A percentile compares a stretch with the other conserved stretches of the same genome.
phyloP scores from a whole-genome alignment of 1,140 invertebrate species.

The Myzus persicae region DNA sequence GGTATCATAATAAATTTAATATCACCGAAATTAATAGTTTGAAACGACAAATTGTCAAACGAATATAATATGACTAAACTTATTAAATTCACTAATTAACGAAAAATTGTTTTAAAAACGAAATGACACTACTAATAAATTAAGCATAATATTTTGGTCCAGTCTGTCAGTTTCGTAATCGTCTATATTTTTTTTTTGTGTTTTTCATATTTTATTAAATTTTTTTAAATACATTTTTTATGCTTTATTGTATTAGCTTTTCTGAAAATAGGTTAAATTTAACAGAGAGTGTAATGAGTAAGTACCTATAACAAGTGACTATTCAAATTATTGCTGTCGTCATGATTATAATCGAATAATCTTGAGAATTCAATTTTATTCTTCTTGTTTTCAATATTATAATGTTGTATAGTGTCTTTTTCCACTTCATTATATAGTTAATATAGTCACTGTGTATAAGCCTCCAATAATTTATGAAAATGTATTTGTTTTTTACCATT shows the following conservation, averaged over 20 bases:
- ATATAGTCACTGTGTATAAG: background rate
- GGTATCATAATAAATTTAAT: conserved; percentile 19
- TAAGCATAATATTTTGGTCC: background rate
- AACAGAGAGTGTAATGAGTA: background rate
- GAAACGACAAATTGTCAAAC: conserved; percentile 1
- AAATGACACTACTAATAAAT: background rate
- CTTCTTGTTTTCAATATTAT: background rate
- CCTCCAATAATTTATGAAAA: background rate
- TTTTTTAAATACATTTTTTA: background rate
- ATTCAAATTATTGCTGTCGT: background rate
- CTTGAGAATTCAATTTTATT: background rate
- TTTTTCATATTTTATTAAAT: background rate
- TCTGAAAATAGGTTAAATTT: background rate
- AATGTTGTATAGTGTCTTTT: background rate
- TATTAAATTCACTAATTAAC: conserved; percentile 9
- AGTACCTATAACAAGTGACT: background rate
- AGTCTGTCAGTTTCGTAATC: background rate
- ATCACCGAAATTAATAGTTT: background rate
- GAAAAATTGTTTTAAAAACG: background rate
- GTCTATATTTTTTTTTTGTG: background rate
- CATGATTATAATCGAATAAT: background rate
- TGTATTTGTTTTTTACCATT: background rate
- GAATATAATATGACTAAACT: conserved; percentile 18
- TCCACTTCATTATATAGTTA: too few species aligned
- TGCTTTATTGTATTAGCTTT: background rate